Base-by-base conservation (phyloP, 2,888 invertebrate species). In the Drosophila peninsularis region DNA sequence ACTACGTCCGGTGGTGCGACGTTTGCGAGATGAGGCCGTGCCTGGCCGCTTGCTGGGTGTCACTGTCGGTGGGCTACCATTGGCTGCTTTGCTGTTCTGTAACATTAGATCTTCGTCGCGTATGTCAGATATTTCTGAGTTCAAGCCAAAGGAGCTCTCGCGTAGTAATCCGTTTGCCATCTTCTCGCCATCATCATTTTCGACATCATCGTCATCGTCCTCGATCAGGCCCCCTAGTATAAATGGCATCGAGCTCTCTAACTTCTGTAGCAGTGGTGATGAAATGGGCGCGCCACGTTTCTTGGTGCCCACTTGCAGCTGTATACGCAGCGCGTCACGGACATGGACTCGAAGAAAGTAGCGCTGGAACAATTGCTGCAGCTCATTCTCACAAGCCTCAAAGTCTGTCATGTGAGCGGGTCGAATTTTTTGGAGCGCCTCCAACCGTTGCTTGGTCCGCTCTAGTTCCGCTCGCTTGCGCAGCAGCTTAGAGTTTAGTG, bases 371-470 rank as follows among this genome's bases (percentile, higher is more conserved):
- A 98, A 93, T 72, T 94, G 93, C 86, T 96, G 96, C 19, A 99
- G 92, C 90, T 98, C 98, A 44, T 94, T 93, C 92, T 99, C 99
- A 57, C 98, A 93, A 52, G 96, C 95, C 66, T 97, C 97, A 92
- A 98, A 97, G 92, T 99, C 99, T 84, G 98, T 98, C 94, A 99
- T 96, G 92, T 98, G 99, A 0, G 98, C 98, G 0, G 99, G 99
- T 55, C 98, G 95, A 74, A 99, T 98, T 94, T 97, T 98, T 93
- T 98, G 97, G 80, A 99, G 93, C 0, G 99, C 98, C 88, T 97
- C 96, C 50, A 99, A 93, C 37, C 99, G 94, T 92, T 99, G 99
- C 91, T 97, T 97, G 75, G 98, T 98, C 57, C 99, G 94, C 83
- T 98, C 97, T 75, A 99, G 94, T 91, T 99, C 99, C 0, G 96